These are phyloP conservation scores for Cheilosia soror DNA, from an alignment of 2,888 invertebrate species.

Conservation along the genomic window DNA sequence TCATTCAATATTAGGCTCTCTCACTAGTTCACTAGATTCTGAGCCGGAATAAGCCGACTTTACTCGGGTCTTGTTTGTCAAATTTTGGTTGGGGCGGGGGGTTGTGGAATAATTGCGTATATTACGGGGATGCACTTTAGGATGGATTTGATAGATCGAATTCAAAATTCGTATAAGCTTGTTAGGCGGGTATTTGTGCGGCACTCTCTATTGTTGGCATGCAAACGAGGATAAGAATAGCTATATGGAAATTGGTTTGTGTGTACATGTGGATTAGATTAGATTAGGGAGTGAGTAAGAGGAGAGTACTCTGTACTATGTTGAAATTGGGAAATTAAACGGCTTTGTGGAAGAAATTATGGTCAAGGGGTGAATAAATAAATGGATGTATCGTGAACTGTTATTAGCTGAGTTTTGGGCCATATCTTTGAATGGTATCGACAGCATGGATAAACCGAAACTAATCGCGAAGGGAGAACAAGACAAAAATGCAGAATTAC, in stretches of 20 bases:
- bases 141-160: conserved; percentile 23
- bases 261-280: too few relatives aligned
- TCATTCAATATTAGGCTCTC: not conserved
- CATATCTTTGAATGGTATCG: too few relatives aligned
- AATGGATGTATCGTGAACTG: too few relatives aligned
- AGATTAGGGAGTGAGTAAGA: too few relatives aligned
- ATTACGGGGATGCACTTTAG: conserved; percentile 2
- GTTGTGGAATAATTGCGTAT: not conserved
- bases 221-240: not conserved
- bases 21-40: conserved; percentile 23
- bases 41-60: conserved; percentile 16
- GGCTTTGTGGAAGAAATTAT: too few relatives aligned
- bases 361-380: too few relatives aligned
- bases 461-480: too few relatives aligned
- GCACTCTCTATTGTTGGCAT: conserved; percentile 2
- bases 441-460: too few relatives aligned
- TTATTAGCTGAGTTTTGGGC: too few relatives aligned
- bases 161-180: conserved; percentile 6
- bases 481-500: too few relatives aligned
- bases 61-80: not conserved
- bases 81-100: not conserved
- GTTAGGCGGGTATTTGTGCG: not conserved
- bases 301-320: too few relatives aligned
- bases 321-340: too few relatives aligned
- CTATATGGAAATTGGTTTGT: not conserved